Conservation (phyloP, 2,797 vertebrate genomes). For the Lepus townsendii region DNA sequence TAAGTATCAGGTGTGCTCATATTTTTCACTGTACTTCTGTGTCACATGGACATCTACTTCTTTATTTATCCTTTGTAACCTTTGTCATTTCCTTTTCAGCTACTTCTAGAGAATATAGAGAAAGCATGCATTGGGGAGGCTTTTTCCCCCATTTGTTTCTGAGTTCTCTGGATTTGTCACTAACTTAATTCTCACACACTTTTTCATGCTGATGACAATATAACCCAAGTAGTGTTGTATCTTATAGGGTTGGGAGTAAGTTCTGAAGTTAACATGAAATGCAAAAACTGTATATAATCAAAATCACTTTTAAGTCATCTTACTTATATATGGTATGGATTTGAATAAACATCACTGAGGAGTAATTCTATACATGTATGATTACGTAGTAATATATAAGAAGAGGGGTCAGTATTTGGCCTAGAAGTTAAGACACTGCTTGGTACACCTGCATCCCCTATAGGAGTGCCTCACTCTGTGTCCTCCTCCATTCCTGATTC, state of each 20-base stretch:
- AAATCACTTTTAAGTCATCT: conserved; percentile 1
- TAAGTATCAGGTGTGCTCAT: neutral
- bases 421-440: too few relatives aligned
- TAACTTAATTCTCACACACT: conserved; percentile 27
- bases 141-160: neutral
- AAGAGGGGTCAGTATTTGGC: neutral
- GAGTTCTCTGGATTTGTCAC: conserved; percentile 33
- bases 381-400: neutral
- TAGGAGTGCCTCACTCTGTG: too few relatives aligned
- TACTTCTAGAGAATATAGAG: neutral
- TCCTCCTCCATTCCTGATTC: too few relatives aligned
- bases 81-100: conserved; percentile 33
- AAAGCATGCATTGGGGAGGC: neutral
- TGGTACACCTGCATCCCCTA: too few relatives aligned
- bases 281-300: neutral
- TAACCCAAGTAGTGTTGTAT: conserved; percentile 25
- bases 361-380: conserved; percentile 23
- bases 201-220: neutral
- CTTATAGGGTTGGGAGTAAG: neutral
- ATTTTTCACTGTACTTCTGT: neutral
- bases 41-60: neutral
- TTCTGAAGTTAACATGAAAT: conserved; percentile 32
- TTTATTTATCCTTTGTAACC: neutral
- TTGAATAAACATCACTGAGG: conserved; percentile 34
- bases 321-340: neutral